Evolutionary conservation across 2,888 invertebrate species (phyloP).

Genomic region (Cephus pulcher): DNA sequence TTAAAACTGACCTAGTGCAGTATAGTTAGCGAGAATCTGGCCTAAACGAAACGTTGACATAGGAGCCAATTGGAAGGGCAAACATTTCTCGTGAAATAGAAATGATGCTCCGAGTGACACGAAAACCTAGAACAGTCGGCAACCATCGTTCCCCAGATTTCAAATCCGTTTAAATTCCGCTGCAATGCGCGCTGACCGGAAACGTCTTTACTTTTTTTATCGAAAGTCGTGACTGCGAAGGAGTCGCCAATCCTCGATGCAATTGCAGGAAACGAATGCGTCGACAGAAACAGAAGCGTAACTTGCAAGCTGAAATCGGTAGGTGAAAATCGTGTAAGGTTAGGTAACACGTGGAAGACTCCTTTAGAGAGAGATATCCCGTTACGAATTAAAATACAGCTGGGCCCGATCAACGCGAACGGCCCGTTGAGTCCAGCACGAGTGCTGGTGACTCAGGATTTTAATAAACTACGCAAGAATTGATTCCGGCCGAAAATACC

Average conservation of each 20-base stretch:
- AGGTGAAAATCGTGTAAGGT: neutral
- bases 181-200: neutral
- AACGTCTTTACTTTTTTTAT: neutral
- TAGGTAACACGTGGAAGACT: neutral
- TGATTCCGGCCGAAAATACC: neutral
- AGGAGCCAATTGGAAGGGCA: neutral
- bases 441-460: neutral
- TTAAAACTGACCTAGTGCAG: neutral
- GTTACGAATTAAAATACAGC: neutral
- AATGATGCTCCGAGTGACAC: conserved; percentile 27
- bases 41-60: neutral
- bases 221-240: neutral
- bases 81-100: conserved; percentile 22
- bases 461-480: neutral
- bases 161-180: neutral
- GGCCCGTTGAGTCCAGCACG: neutral
- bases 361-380: neutral
- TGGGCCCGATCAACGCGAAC: neutral
- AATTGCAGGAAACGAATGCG: too few relatives aligned
- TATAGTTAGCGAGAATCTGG: neutral
- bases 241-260: neutral
- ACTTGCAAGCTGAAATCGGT: neutral
- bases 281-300: neutral
- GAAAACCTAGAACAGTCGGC: conserved; percentile 26
- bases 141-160: neutral